phyloP scores from a whole-genome alignment of 1,140 invertebrate genomes.

The Tetragnatha versicolor region DNA sequence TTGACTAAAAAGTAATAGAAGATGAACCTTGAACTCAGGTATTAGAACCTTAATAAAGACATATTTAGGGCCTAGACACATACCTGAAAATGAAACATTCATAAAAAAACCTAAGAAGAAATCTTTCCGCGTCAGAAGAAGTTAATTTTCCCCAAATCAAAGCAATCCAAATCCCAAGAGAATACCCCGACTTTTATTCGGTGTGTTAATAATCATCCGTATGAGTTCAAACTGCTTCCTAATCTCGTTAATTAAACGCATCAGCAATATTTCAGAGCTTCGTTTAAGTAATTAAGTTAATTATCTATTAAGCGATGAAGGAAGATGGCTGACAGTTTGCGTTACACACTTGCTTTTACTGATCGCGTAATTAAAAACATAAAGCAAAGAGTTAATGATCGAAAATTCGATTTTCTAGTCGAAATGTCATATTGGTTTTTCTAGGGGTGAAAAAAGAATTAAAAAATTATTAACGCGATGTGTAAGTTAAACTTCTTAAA shows the following conservation, averaged over 20 bases:
- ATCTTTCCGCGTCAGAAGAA: neutral
- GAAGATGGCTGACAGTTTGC: neutral
- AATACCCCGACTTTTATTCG: neutral
- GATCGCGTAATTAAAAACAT: neutral
- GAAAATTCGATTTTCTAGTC: no score
- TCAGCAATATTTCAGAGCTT: neutral
- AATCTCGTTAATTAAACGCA: conserved; percentile 3
- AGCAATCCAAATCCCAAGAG: neutral
- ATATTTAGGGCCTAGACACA: no score
- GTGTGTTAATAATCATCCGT: neutral
- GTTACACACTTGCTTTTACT: neutral
- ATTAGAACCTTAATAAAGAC: no score
- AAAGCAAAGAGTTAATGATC: neutral
- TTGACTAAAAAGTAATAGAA: no score
- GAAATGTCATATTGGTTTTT: no score
- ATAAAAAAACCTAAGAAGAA: no score
- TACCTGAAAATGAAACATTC: no score
- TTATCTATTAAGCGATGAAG: neutral
- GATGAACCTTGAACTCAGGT: no score
- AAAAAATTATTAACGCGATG: no score
- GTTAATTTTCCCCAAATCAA: neutral
- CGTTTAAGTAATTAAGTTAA: conserved; percentile 12
- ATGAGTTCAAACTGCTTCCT: conserved; percentile 5
- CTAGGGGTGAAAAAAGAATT: no score
- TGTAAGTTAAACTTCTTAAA: no score